Evolutionary conservation across 2,113 vertebrate genomes (phyloP).

Genomic region (Tenrec ecaudatus): DNA sequence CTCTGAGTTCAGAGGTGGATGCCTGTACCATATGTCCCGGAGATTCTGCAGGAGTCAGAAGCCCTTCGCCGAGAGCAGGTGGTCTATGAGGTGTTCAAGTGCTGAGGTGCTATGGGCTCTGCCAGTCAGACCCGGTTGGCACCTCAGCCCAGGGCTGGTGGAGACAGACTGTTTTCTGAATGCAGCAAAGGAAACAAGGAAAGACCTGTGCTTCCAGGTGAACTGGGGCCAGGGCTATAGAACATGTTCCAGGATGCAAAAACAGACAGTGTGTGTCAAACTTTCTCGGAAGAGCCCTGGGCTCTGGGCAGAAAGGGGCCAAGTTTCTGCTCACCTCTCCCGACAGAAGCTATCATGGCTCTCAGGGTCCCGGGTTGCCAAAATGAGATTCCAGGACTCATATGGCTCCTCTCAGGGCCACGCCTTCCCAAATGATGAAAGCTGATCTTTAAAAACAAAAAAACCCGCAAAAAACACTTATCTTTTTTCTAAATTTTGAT

Average conservation of each 20-base stretch:
- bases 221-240: slow-evolving; percentile 79
- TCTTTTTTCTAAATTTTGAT: too few species aligned
- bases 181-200: background rate
- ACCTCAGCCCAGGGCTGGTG: background rate
- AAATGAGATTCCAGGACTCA: background rate
- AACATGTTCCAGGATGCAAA: slow-evolving; percentile 84
- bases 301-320: background rate
- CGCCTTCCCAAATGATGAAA: fast-evolving
- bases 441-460: too few species aligned
- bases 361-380: background rate
- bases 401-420: background rate
- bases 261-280: slow-evolving; percentile 75
- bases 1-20: background rate
- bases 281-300: background rate
- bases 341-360: background rate
- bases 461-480: too few species aligned
- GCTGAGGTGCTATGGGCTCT: background rate
- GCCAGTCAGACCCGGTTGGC: background rate
- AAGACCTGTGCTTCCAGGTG: slow-evolving; percentile 50
- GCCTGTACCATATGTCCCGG: background rate
- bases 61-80: slow-evolving; percentile 48
- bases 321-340: background rate
- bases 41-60: slow-evolving; percentile 58
- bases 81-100: slow-evolving; percentile 26
- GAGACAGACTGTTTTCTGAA: slow-evolving; percentile 35